Evolutionary conservation across 2,888 invertebrate genomes (phyloP).

Genomic region (Atethmia centrago): DNA sequence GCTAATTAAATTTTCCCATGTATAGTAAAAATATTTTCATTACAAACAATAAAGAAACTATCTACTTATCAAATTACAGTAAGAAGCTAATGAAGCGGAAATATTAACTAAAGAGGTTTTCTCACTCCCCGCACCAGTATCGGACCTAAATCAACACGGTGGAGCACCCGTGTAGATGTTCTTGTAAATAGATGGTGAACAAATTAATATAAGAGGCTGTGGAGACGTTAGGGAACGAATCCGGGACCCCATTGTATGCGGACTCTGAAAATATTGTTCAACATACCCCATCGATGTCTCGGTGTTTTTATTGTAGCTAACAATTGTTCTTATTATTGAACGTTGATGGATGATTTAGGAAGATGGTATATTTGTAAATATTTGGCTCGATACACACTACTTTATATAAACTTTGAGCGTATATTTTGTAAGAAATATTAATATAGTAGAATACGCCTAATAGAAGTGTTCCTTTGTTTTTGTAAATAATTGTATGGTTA

Average conservation of each 20-base stretch:
- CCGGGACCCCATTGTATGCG: slow-evolving; percentile 42
- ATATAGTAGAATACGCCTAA: not conserved
- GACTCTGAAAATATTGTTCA: slow-evolving; percentile 47
- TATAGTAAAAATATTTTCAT: slow-evolving; percentile 1
- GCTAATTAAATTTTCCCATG: not conserved
- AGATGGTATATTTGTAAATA: too few species aligned
- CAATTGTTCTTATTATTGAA: slow-evolving; percentile 18
- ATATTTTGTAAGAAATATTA: not conserved
- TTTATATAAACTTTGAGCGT: not conserved
- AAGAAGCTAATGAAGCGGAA: slow-evolving; percentile 62
- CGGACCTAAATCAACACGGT: slow-evolving; percentile 82
- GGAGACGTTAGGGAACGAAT: slow-evolving; percentile 40
- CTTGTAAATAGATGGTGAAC: slow-evolving; percentile 79
- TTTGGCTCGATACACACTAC: not conserved
- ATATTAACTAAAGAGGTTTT: slow-evolving; percentile 60
- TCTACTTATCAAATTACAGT: slow-evolving; percentile 53
- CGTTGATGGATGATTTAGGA: not conserved
- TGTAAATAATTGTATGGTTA: not conserved
- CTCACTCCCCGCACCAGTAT: slow-evolving; percentile 68
- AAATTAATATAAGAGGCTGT: slow-evolving; percentile 72
- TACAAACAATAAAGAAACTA: slow-evolving; percentile 36
- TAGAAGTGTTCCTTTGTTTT: not conserved
- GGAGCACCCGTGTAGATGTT: slow-evolving; percentile 74
- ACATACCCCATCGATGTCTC: slow-evolving; percentile 51
- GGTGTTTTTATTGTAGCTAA: slow-evolving; percentile 40